Evolutionary conservation across 1,140 invertebrate genomes (phyloP).

Genomic region (Gryon sp.): DNA sequence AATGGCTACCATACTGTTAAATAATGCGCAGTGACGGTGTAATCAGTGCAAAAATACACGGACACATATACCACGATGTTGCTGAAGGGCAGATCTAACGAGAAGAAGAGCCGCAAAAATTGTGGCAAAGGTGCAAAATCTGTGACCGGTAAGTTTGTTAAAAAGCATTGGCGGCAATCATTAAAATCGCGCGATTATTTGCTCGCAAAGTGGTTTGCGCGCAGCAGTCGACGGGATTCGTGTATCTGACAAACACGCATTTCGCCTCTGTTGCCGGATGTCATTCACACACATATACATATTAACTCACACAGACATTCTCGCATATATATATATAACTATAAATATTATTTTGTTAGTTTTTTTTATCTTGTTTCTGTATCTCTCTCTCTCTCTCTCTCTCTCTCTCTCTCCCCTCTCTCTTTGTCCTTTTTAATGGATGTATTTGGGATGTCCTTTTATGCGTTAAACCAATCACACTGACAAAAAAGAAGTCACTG

Average conservation of each 20-base stretch:
- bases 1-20: conserved; percentile 73
- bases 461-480: too few relatives aligned
- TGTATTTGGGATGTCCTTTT: too few relatives aligned
- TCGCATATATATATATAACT: too few relatives aligned
- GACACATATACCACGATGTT: conserved; percentile 72
- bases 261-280: too few relatives aligned
- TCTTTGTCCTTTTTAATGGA: too few relatives aligned
- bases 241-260: conserved; percentile 64
- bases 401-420: too few relatives aligned
- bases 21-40: conserved; percentile 72
- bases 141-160: conserved; percentile 78
- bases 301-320: too few relatives aligned
- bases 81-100: conserved; percentile 69
- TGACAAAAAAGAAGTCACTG: background rate
- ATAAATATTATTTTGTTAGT: too few relatives aligned
- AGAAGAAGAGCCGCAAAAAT: conserved; percentile 73
- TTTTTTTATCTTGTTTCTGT: too few relatives aligned
- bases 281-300: too few relatives aligned
- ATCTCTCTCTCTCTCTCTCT: too few relatives aligned
- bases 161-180: conserved; percentile 47
- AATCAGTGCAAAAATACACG: conserved; percentile 56
- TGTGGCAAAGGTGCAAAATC: conserved; percentile 74
- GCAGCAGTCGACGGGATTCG: conserved; percentile 66
- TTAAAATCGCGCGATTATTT: conserved; percentile 56
- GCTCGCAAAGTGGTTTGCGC: conserved; percentile 62